Evolutionary conservation across 1,140 invertebrate species (phyloP).

Genomic region (Mya arenaria): DNA sequence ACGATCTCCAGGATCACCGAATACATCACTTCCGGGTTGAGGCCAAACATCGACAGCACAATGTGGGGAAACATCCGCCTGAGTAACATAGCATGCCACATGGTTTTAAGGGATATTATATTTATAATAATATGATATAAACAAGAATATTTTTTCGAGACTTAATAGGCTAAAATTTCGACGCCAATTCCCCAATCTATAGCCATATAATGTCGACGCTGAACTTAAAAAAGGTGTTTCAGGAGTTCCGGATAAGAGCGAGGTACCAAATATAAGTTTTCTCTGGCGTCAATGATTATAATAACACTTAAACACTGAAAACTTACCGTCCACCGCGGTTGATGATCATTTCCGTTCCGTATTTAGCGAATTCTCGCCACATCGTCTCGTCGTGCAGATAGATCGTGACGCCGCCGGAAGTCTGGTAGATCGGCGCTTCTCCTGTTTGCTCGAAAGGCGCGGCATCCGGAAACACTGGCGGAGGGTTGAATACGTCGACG

Average conservation of each 20-base stretch:
- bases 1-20: slow-evolving; percentile 55
- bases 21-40: slow-evolving; percentile 46
- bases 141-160: neutral
- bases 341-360: slow-evolving; percentile 99
- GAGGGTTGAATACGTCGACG: neutral
- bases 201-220: neutral
- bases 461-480: neutral
- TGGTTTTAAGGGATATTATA: too few relatives aligned
- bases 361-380: slow-evolving; percentile 98
- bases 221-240: neutral
- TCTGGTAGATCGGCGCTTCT: neutral
- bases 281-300: too few relatives aligned
- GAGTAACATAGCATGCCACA: neutral
- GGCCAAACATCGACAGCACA: slow-evolving; percentile 44
- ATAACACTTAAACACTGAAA: too few relatives aligned
- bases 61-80: slow-evolving; percentile 69
- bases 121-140: neutral
- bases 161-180: neutral
- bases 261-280: neutral
- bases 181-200: neutral
- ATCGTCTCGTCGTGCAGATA: slow-evolving; percentile 92
- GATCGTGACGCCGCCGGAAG: slow-evolving; percentile 77
- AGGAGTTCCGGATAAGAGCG: neutral
- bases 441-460: neutral
- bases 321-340: slow-evolving; percentile 98